Evolutionary conservation across 2,113 vertebrate genomes (phyloP).

Genomic region (Tetrax tetrax): DNA sequence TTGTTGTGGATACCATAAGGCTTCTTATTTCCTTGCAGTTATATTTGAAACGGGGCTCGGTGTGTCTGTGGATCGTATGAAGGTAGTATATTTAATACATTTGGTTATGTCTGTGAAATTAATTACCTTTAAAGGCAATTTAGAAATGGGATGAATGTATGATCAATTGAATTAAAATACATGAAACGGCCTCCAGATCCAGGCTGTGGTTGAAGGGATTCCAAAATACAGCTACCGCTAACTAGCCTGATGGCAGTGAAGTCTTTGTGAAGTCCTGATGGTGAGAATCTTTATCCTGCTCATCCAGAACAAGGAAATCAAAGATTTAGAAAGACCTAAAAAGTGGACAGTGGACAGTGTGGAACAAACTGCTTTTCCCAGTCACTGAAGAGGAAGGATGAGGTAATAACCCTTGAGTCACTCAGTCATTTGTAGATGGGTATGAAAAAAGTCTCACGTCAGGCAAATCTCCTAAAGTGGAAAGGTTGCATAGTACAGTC

Average conservation of each 20-base stretch:
- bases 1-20: conserved; percentile 88
- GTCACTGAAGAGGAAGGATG: background rate
- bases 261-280: background rate
- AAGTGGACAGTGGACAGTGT: background rate
- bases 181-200: background rate
- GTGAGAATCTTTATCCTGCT: background rate
- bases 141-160: background rate
- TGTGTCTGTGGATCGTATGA: conserved; percentile 70
- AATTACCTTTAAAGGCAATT: background rate
- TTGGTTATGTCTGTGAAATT: background rate
- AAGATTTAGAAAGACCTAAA: background rate
- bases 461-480: background rate
- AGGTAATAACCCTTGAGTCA: background rate
- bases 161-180: background rate
- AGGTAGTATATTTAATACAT: conserved; percentile 74
- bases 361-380: background rate
- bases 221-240: background rate
- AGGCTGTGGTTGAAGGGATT: background rate
- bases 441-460: background rate
- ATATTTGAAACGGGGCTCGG: conserved; percentile 84
- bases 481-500: background rate
- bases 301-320: background rate
- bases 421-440: background rate
- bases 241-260: background rate
- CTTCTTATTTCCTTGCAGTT: conserved; percentile 86